phyloP scores from a whole-genome alignment of 1,140 invertebrate species.

The Zaprionus vittiger region DNA sequence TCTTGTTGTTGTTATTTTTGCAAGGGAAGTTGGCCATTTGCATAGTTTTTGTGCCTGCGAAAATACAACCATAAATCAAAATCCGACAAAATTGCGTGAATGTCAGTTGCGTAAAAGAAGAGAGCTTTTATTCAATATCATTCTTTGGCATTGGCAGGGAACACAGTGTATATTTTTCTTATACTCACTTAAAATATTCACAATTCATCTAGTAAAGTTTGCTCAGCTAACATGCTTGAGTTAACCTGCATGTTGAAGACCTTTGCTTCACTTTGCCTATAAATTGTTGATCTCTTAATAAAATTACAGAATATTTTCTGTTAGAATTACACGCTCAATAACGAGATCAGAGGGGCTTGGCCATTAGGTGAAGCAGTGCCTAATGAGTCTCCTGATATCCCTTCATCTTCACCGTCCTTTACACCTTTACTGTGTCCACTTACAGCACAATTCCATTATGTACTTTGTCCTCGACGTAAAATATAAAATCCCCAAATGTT shows the following conservation, averaged over 20 bases:
- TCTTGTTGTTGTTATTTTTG: not conserved
- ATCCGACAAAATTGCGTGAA: slow-evolving; percentile 21
- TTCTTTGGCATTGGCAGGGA: not conserved
- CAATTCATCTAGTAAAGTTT: no score
- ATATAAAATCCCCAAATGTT: slow-evolving; percentile 45
- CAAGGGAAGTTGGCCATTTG: not conserved
- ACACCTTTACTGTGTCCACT: slow-evolving; percentile 1
- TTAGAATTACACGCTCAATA: no score
- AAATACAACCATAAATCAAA: slow-evolving; percentile 45
- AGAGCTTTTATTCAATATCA: not conserved
- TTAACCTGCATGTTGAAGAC: no score
- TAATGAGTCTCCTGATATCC: slow-evolving; percentile 24
- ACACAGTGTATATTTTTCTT: not conserved
- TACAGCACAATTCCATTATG: slow-evolving; percentile 48
- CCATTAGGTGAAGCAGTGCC: not conserved
- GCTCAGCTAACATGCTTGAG: no score
- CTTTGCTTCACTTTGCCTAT: no score
- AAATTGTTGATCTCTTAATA: no score
- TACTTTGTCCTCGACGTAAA: slow-evolving; percentile 30
- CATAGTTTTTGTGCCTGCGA: slow-evolving; percentile 11
- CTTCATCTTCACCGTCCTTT: slow-evolving; percentile 31
- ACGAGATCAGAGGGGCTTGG: not conserved
- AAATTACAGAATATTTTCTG: no score
- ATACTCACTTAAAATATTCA: no score
- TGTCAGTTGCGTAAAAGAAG: not conserved